These are phyloP conservation scores for Anniella stebbinsi DNA, from an alignment of 2,797 vertebrate genomes.

Conservation along the genomic window DNA sequence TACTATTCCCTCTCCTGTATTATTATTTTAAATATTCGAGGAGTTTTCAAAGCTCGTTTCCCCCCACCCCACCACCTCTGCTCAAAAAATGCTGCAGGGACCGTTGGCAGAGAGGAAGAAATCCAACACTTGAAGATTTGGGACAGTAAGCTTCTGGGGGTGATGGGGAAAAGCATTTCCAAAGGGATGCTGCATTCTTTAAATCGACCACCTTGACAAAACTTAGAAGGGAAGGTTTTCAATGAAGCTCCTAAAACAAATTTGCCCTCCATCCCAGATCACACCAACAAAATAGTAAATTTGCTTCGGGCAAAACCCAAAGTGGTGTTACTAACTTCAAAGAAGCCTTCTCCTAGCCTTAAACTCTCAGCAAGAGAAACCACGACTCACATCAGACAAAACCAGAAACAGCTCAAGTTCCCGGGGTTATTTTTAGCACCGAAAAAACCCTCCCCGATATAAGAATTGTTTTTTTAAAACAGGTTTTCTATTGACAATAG, in stretches of 20 bases:
- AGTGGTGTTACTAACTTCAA: constrained; percentile 13
- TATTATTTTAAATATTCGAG: background rate
- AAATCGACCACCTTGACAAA: constrained; percentile 19
- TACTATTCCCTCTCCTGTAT: constrained; percentile 13
- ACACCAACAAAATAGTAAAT: background rate
- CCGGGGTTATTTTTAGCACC: constrained; percentile 59
- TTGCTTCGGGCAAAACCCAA: constrained; percentile 12
- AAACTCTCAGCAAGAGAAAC: constrained; percentile 8
- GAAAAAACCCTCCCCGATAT: background rate
- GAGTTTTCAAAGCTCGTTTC: background rate
- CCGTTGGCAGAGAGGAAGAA: constrained; percentile 52
- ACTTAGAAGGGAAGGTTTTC: constrained; percentile 25
- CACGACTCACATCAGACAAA: constrained; percentile 21
- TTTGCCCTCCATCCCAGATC: constrained; percentile 11
- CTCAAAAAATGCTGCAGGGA: constrained; percentile 62
- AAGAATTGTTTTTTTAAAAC: background rate
- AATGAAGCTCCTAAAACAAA: background rate
- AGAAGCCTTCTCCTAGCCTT: background rate
- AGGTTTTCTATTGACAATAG: constrained; percentile 17
- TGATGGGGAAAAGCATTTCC: constrained; percentile 53
- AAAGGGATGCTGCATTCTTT: constrained; percentile 53
- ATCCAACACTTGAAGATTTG: constrained; percentile 4
- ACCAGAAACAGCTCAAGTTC: background rate
- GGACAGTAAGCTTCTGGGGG: constrained; percentile 52
- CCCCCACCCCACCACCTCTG: background rate